Base-by-base conservation (phyloP, 2,113 vertebrate species). In the Cariama cristata region DNA sequence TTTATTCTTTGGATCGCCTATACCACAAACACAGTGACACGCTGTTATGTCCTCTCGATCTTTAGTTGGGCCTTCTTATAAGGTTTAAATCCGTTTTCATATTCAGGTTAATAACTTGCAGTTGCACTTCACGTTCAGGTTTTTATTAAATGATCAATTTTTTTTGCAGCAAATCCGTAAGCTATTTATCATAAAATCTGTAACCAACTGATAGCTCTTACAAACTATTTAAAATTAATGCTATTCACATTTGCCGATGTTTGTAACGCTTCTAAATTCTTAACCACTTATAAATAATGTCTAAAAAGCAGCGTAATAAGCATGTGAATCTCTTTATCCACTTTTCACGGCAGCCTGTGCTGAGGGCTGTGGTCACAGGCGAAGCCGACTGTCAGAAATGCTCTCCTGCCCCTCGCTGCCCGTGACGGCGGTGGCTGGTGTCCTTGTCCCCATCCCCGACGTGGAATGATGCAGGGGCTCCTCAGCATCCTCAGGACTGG, bases 401-500 rank as follows among this genome's bases (percentile, higher is more conserved):
- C 10, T 55, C 44, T 47, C 3, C 40, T 66, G 35, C 6, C 50
- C 59, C 28, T 32, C 1, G 0, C 60, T 26, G 69, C 42, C 38
- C 3, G 30, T 16, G 47, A 2, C 0, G 9, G 50, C 5, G 59
- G 12, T 12, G 58, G 20, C 7, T 0, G 26, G 22, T 24, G 82
- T 40, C 73, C 53, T 40, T 24, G 82, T 40, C 73, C 53, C 45
- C 2, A 15, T 4, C 66, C 18, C 53, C 4, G 1, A 1, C 0
- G 1, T 2, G 2, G 55, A 23, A 14, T 1, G 33, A 9, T 0
- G 14, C 14, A 1, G 35, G 3, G 59, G 44, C 58, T 23, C 40
- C 50, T 11, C 2, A 26, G 59, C 38, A 50, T 63, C 69, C 76
- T 20, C 49, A 10, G 53, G 8, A 1, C 2, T 3, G 85, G 69